These are phyloP conservation scores for Chlorocebus sabaeus DNA, from an alignment of 2,113 vertebrate species.

Conservation along the genomic window DNA sequence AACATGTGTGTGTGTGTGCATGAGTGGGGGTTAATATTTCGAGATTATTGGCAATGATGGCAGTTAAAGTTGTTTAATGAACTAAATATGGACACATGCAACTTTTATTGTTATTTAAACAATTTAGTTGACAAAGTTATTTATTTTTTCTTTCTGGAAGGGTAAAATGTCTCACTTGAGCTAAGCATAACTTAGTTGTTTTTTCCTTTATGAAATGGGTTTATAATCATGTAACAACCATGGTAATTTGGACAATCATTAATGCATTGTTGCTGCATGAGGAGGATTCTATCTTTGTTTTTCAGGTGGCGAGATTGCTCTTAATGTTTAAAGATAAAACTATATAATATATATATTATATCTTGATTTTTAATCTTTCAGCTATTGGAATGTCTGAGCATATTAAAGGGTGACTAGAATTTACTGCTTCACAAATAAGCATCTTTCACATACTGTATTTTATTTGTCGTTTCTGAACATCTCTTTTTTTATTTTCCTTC, in stretches of 20 bases:
- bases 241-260: background rate
- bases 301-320: background rate
- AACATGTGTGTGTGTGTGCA: too few species aligned
- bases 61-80: background rate
- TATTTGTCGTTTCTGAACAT: background rate
- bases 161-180: background rate
- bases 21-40: rapidly evolving
- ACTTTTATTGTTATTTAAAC: background rate
- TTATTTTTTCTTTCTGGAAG: background rate
- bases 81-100: background rate
- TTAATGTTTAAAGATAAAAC: background rate
- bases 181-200: background rate
- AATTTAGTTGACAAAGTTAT: background rate
- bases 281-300: background rate
- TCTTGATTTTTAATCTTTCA: background rate
- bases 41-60: background rate
- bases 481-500: background rate
- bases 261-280: background rate
- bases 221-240: background rate
- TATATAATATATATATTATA: background rate
- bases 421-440: background rate
- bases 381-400: background rate
- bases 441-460: background rate
- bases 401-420: background rate
- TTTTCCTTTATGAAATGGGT: background rate